These are phyloP conservation scores for Styela plicata DNA, from an alignment of 23 tunicate species.

Conservation along the genomic window DNA sequence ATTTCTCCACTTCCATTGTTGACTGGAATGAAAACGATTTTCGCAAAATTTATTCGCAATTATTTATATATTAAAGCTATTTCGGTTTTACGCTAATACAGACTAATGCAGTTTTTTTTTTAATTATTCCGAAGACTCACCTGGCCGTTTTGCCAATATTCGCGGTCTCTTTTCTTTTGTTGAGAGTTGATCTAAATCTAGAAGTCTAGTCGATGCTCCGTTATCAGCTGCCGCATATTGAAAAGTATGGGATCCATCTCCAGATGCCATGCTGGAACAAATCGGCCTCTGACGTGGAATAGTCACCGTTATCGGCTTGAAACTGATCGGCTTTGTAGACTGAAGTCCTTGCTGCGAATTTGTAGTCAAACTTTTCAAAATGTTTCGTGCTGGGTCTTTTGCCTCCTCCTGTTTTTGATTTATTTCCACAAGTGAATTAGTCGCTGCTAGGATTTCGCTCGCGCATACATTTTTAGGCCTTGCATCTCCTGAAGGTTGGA, in stretches of 20 bases:
- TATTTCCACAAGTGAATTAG: background rate
- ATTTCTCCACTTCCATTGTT: background rate
- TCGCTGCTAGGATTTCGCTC: background rate
- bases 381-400: background rate
- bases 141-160: background rate
- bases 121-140: background rate
- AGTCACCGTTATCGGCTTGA: background rate
- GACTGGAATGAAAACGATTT: background rate
- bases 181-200: background rate
- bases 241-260: background rate
- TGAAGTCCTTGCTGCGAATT: background rate
- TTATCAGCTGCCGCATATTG: background rate
- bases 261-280: background rate
- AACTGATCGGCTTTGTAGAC: background rate
- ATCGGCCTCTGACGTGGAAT: slow-evolving; percentile 7
- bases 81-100: no score
- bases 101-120: no score
- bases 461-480: background rate
- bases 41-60: no score
- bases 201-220: background rate
- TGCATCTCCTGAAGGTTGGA: background rate
- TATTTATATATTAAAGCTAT: no score
- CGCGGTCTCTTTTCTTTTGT: background rate
- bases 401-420: background rate
- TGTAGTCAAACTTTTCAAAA: background rate